A percentile compares a stretch with the other conserved stretches of the same genome.
These are phyloP conservation scores for Glaucidium brasilianum DNA, from an alignment of 2,113 vertebrate species.

Conservation along the genomic window DNA sequence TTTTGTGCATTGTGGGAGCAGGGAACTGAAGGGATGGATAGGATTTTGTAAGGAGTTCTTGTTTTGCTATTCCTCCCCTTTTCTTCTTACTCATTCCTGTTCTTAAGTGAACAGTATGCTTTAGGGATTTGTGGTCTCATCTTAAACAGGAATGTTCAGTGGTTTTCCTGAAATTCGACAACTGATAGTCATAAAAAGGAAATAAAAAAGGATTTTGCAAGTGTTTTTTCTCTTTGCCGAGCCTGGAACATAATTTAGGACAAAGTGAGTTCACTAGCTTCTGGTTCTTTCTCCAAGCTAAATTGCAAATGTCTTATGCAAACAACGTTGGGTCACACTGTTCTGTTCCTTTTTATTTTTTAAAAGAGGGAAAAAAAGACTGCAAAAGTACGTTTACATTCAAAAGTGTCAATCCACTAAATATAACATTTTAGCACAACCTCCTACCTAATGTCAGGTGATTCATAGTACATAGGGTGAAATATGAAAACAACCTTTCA, in stretches of 20 bases:
- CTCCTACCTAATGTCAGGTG: fast-evolving
- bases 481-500: not conserved
- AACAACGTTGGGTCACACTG: not conserved
- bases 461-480: not conserved
- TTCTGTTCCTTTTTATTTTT: not conserved
- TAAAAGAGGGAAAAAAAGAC: not conserved
- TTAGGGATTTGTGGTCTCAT: not conserved
- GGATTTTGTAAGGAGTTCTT: not conserved
- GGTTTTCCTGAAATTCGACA: not conserved
- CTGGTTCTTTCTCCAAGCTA: not conserved
- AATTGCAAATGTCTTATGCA: not conserved
- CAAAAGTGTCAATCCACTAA: not conserved
- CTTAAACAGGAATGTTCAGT: not conserved
- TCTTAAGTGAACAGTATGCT: not conserved
- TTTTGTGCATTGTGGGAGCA: not conserved
- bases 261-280: not conserved
- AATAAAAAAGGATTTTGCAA: not conserved
- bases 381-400: not conserved
- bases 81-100: not conserved
- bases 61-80: not conserved
- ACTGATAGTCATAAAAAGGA: not conserved
- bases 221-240: not conserved
- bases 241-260: not conserved
- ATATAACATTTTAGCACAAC: not conserved
- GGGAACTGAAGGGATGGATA: not conserved